Evolutionary conservation across 1,140 invertebrate genomes (phyloP).

Genomic region (Drosophila lini): DNA sequence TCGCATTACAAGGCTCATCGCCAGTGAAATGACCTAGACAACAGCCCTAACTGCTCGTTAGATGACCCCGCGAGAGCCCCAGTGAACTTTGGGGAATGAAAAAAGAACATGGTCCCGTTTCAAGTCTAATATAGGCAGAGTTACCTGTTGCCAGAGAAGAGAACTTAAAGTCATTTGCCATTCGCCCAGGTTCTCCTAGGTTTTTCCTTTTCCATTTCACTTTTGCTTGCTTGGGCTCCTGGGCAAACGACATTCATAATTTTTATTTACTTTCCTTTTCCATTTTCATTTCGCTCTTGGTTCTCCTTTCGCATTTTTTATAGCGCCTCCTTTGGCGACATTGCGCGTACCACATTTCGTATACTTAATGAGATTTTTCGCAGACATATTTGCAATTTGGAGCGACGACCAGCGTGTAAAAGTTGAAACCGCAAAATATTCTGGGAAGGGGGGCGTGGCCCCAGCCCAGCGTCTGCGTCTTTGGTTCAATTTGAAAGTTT

Average conservation of each 20-base stretch:
- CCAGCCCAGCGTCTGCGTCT: constrained; percentile 13
- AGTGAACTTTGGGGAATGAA: constrained; percentile 40
- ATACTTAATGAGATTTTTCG: constrained; percentile 80
- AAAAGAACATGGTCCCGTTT: constrained; percentile 16
- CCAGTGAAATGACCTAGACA: constrained; percentile 59
- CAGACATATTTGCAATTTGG: constrained; percentile 78
- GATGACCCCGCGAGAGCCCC: constrained; percentile 17
- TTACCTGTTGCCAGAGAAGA: constrained; percentile 61
- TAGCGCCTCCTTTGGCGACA: constrained; percentile 34
- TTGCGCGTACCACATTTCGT: constrained; percentile 54
- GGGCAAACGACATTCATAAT: constrained; percentile 74
- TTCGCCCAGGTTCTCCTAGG: constrained; percentile 9
- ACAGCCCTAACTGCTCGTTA: constrained; percentile 66
- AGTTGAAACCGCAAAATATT: constrained; percentile 69
- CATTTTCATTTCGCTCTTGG: constrained; percentile 31
- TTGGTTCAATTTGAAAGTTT: constrained; percentile 79
- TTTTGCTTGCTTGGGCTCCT: constrained; percentile 8
- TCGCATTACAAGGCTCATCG: constrained; percentile 65
- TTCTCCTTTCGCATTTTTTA: constrained; percentile 50
- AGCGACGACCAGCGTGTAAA: constrained; percentile 55
- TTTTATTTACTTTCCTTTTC: constrained; percentile 72
- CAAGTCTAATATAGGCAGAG: constrained; percentile 10
- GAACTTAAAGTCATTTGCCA: constrained; percentile 36
- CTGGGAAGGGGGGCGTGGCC: constrained; percentile 14
- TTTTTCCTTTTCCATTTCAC: constrained; percentile 24